Percentiles rank a stretch among this genome's conserved stretches.
Conservation (phyloP, 2,888 invertebrate genomes). For the Drosophila suboccidentalis region DNA sequence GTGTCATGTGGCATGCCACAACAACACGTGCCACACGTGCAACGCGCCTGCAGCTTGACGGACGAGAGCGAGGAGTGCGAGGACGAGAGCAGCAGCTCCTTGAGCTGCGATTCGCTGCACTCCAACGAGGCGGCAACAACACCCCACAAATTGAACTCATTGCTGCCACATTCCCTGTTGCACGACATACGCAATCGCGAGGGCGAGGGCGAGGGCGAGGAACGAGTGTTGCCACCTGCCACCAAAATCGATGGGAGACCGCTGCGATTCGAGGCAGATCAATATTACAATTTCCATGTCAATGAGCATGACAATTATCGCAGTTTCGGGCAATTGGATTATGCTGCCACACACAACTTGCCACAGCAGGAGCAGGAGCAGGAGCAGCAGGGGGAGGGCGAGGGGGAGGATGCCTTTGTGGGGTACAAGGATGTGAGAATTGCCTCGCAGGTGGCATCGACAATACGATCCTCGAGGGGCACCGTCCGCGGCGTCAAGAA, state of each 20-base stretch:
- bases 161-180: slow-evolving; percentile 88
- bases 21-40: slow-evolving; percentile 77
- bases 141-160: slow-evolving; percentile 55
- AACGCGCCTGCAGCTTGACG: slow-evolving; percentile 87
- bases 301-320: slow-evolving; percentile 87
- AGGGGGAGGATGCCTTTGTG: slow-evolving; percentile 90
- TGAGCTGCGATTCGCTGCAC: slow-evolving; percentile 93
- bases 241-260: slow-evolving; percentile 81
- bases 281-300: slow-evolving; percentile 93
- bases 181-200: slow-evolving; percentile 88
- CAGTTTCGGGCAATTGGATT: slow-evolving; percentile 58
- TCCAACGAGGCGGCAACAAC: slow-evolving; percentile 87
- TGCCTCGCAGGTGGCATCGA: slow-evolving; percentile 85
- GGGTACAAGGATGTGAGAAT: slow-evolving; percentile 91
- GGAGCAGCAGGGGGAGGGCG: not conserved
- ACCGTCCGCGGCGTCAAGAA: slow-evolving; percentile 97
- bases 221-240: slow-evolving; percentile 39
- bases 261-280: slow-evolving; percentile 89
- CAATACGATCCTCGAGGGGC: slow-evolving; percentile 96
- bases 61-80: slow-evolving; percentile 89
- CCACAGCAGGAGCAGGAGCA: slow-evolving; percentile 1
- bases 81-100: slow-evolving; percentile 89
- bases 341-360: slow-evolving; percentile 24
- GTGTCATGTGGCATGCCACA: slow-evolving; percentile 11
- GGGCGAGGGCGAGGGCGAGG: slow-evolving; percentile 60